Evolutionary conservation across 2,888 invertebrate species (phyloP), one percentile per base, ranked within the genome.

Genomic region (Melipona bicolor): DNA sequence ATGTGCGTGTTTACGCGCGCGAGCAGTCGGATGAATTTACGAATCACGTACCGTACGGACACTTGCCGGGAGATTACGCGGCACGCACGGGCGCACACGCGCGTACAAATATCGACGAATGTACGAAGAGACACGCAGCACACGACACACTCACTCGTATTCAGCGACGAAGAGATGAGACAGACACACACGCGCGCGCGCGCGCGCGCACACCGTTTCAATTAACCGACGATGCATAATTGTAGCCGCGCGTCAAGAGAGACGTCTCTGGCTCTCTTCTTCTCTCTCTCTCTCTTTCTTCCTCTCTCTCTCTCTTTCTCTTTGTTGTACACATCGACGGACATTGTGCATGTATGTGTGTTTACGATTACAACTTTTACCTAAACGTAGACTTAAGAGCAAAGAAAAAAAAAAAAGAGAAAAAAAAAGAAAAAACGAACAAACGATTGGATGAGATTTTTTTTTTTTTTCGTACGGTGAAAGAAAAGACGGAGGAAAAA

Each of bases 291-390:
- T 61, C 17, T 61, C 4, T 19, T 24, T 24, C 61, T 17, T 43
- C 2, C 61, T 17, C 24, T 17, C 59, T 69, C 9, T 61, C 15
- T 61, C 17, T 61, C 4, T 19, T 61, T 24, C 61, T 17, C 61
- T 61, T 50, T 69, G 64, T 54, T 36, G 65, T 65, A 52, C 50
- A 73, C 49, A 49, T 74, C 74, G 64, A 75, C 75, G 74, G 68
- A 88, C 88, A 90, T 92, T 92, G 92, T 93, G 91, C 89, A 92
- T 93, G 94, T 93, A 93, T 92, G 93, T 91, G 91, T 93, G 93
- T 92, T 92, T 87, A 90, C 88, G 83, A 89, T 88, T 87, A 90
- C 89, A 88, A 88, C 70, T 81, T 76, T 90, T 90, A 74, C 74
- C 74, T 74, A 74, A 73, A 88, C 84, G 43, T 90, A 88, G 90